A percentile compares a stretch with the other conserved stretches of the same genome.
Conservation (phyloP, 2,888 invertebrate species). For the Acrobasis consociella region DNA sequence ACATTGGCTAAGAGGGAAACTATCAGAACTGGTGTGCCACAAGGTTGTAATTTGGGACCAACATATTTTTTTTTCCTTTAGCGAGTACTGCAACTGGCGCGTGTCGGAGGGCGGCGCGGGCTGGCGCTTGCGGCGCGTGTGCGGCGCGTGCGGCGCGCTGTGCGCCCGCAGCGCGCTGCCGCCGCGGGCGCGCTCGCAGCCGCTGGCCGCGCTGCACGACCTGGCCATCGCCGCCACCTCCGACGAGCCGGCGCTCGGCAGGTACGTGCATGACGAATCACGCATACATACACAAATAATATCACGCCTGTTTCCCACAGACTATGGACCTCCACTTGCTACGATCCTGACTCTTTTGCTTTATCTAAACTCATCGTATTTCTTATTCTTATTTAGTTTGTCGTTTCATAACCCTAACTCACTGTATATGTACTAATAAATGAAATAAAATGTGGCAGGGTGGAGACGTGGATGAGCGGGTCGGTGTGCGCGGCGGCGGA, state of each 20-base stretch:
- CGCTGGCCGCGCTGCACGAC: constrained; percentile 46
- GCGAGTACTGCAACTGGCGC: constrained; percentile 91
- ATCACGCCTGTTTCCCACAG: too few species aligned
- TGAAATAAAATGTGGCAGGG: constrained; percentile 38
- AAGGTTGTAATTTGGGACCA: neutral
- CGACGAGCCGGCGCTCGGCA: constrained; percentile 83
- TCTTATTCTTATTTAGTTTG: too few species aligned
- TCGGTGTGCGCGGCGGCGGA: constrained; percentile 35
- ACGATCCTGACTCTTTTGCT: too few species aligned
- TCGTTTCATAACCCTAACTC: too few species aligned
- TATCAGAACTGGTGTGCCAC: neutral
- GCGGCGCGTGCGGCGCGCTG: constrained; percentile 86
- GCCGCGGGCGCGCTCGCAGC: constrained; percentile 39
- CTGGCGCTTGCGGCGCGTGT: constrained; percentile 88
- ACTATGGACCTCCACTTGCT: too few species aligned
- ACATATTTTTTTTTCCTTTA: constrained; percentile 62
- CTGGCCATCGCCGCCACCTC: constrained; percentile 57
- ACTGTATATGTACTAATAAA: too few species aligned
- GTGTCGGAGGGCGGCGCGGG: constrained; percentile 83
- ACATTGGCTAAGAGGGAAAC: neutral
- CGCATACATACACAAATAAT: too few species aligned
- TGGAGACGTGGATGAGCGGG: constrained; percentile 42
- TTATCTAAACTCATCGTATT: too few species aligned
- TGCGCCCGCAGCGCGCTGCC: constrained; percentile 77
- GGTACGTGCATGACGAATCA: constrained; percentile 65